Base-by-base conservation (phyloP, 2,888 invertebrate species). In the Drosophila macrospina region DNA sequence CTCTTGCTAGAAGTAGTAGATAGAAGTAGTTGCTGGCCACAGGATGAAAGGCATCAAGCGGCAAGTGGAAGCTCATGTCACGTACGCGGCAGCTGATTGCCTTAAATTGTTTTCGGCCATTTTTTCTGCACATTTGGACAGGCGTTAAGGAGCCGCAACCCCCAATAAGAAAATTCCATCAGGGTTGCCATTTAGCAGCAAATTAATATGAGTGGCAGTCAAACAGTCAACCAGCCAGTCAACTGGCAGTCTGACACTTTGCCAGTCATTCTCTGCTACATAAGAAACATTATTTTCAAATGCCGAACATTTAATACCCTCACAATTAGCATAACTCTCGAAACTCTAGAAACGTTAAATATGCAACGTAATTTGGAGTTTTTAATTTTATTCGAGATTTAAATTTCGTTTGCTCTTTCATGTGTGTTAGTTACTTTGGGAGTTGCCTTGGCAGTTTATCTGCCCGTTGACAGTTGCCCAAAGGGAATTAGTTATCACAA, bases 401-500 rank as follows among this genome's bases (percentile, higher is more conserved):
- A 20, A 55, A 5, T 48, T 41, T 32, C 7, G 5, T 11, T 45
- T 15, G 4, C 42, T 24, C 28, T 42, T 41, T 24, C 69, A 62
- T 55, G 64, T 76, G 55, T 75, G 50, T 28, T 61, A 30, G 15
- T 3, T 47, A 57, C 30, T 55, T 30, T 55, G 26, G 34, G 5
- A 68, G 77, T 84, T 73, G 85, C 78, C 72, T 20, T 69, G 60
- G 80, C 60, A 80, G 74, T 72, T 81, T 89, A 89, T 87, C 87
- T 80, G 73, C 72, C 57, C 79, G 90, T 82, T 89, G 90, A 90
- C 90, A 90, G 84, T 76, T 77, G 85, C 74, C 90, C 90, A 89
- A 89, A 81, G 90, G 89, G 90, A 89, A 83, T 89, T 90, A 76
- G 78, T 78, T 81, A 87, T 87, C 88, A 86, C 77, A 86, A 82